These are phyloP conservation scores for Bombyx mandarina DNA, from an alignment of 1,140 invertebrate species.

Conservation along the genomic window DNA sequence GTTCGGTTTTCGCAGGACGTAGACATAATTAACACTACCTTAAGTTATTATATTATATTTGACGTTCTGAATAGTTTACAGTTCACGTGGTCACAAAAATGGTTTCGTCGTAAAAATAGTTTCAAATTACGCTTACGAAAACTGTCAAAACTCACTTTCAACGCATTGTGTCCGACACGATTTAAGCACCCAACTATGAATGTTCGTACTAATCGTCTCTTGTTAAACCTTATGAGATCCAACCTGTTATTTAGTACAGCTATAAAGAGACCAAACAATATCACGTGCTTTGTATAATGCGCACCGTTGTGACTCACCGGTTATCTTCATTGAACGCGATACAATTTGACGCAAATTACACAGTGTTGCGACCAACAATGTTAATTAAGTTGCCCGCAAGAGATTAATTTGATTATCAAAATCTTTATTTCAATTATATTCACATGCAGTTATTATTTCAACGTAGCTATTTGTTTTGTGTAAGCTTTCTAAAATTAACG, in stretches of 20 bases:
- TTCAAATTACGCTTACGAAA: no score
- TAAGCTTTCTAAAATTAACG: not conserved
- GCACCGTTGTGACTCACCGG: conserved; percentile 44
- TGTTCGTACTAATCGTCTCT: conserved; percentile 28
- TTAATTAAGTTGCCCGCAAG: conserved; percentile 55
- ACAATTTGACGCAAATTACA: conserved; percentile 66
- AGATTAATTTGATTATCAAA: conserved; percentile 64
- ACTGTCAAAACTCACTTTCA: no score
- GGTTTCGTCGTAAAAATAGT: no score
- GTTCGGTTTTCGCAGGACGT: no score
- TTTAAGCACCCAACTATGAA: conserved; percentile 13
- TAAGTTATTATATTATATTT: no score
- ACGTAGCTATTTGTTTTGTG: conserved; percentile 36
- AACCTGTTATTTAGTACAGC: conserved; percentile 39
- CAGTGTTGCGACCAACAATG: conserved; percentile 46
- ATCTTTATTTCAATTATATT: conserved; percentile 59
- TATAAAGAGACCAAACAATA: conserved; percentile 57
- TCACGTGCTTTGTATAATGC: conserved; percentile 38
- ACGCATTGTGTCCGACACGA: no score
- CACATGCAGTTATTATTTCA: conserved; percentile 43
- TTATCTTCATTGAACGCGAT: conserved; percentile 53
- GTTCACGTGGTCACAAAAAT: no score
- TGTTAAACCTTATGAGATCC: conserved; percentile 28
- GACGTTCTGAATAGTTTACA: no score
- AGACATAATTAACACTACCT: no score